Evolutionary conservation across 2,888 invertebrate species (phyloP).

Genomic region (Calliopum simillimum): DNA sequence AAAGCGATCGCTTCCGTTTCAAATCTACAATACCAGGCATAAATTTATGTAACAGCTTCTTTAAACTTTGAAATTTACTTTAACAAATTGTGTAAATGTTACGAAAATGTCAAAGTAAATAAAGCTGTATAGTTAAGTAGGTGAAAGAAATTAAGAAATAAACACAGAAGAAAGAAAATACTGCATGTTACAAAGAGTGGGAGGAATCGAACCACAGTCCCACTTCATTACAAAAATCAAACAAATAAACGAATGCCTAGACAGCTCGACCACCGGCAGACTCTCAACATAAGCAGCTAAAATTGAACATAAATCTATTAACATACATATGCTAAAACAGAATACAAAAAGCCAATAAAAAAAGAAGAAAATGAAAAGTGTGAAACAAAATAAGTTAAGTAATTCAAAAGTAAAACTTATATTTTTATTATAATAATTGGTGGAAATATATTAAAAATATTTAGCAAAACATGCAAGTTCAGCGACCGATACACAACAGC

Average conservation of each 20-base stretch:
- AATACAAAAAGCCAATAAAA: too few relatives aligned
- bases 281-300: background rate
- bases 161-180: background rate
- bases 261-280: constrained; percentile 1
- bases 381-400: too few relatives aligned
- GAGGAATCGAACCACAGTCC: constrained; percentile 3
- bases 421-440: too few relatives aligned
- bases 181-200: background rate
- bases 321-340: too few relatives aligned
- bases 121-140: constrained; percentile 39
- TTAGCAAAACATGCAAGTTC: too few relatives aligned
- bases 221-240: background rate
- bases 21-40: constrained; percentile 47
- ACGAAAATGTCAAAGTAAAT: constrained; percentile 42
- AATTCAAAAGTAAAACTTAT: too few relatives aligned
- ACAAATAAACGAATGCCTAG: background rate
- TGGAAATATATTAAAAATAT: too few relatives aligned
- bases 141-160: constrained; percentile 3
- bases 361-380: too few relatives aligned
- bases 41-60: constrained; percentile 45
- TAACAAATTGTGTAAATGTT: constrained; percentile 38
- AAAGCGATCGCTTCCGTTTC: constrained; percentile 44
- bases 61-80: constrained; percentile 25
- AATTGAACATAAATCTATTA: too few relatives aligned
- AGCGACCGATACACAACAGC: too few relatives aligned